Conservation (phyloP, 2,888 invertebrate genomes). For the Brachylomia viminalis region DNA sequence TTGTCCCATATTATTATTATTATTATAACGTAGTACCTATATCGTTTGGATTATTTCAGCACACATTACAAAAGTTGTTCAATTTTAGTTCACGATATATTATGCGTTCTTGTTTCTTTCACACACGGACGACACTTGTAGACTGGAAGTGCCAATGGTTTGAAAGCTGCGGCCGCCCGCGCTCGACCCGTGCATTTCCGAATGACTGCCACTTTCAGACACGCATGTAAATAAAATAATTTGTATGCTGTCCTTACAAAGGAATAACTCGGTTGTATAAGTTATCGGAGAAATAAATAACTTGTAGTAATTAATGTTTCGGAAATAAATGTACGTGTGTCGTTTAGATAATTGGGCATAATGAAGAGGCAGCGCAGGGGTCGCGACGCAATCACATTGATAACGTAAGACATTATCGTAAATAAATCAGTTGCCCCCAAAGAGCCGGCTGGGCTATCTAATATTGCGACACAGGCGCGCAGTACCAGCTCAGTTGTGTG, state of each 20-base stretch:
- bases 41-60: not conserved
- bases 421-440: constrained; percentile 30
- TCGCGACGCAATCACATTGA: constrained; percentile 29
- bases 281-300: constrained; percentile 20
- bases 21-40: too few relatives aligned
- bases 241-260: constrained; percentile 3
- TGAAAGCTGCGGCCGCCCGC: too few relatives aligned
- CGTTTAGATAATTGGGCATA: constrained; percentile 28
- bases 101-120: not conserved
- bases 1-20: too few relatives aligned
- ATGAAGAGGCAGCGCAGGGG: constrained; percentile 5
- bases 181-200: too few relatives aligned
- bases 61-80: not conserved
- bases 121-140: not conserved
- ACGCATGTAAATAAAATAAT: too few relatives aligned
- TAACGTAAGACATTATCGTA: constrained; percentile 49
- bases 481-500: not conserved
- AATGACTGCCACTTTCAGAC: not conserved
- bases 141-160: not conserved
- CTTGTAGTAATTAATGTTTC: constrained; percentile 4
- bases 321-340: constrained; percentile 24
- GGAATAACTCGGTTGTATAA: not conserved
- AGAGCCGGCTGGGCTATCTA: not conserved
- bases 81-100: not conserved
- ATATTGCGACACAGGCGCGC: not conserved